phyloP scores from a whole-genome alignment of 92 coral and sea anemone genomes.

The Nematostella vectensis region DNA sequence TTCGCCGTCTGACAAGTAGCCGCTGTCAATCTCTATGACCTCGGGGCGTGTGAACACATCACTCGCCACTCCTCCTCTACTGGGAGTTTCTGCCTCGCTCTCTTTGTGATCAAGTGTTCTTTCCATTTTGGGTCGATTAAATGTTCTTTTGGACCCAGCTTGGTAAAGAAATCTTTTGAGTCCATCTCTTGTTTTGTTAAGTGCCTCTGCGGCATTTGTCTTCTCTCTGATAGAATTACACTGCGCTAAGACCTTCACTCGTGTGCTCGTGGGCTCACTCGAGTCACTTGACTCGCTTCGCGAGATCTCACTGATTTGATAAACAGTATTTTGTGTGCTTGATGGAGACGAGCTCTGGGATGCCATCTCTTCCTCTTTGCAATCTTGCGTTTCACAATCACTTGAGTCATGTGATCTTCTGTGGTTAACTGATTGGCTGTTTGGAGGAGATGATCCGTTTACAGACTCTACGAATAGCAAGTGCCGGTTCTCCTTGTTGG shows the following conservation, averaged over 20 bases:
- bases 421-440: background rate
- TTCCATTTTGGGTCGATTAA: background rate
- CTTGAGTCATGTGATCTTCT: background rate
- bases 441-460: background rate
- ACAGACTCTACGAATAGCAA: background rate
- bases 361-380: background rate
- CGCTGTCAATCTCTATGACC: slow-evolving; percentile 52
- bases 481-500: background rate
- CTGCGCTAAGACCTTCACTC: background rate
- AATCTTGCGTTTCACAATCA: too few species aligned
- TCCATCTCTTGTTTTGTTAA: background rate
- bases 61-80: background rate
- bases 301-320: background rate
- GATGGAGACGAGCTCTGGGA: background rate
- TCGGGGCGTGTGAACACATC: background rate
- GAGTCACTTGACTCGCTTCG: background rate
- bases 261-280: background rate
- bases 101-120: background rate
- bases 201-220: background rate
- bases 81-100: background rate
- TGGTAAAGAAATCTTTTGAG: slow-evolving; percentile 2
- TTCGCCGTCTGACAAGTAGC: slow-evolving; percentile 67
- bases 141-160: background rate
- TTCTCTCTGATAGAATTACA: background rate
- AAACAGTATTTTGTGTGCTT: background rate